Percentiles rank a stretch among this genome's conserved stretches.
Evolutionary conservation across 2,888 invertebrate species (phyloP).

Genomic region (Gastracanthus pulcherrimus): DNA sequence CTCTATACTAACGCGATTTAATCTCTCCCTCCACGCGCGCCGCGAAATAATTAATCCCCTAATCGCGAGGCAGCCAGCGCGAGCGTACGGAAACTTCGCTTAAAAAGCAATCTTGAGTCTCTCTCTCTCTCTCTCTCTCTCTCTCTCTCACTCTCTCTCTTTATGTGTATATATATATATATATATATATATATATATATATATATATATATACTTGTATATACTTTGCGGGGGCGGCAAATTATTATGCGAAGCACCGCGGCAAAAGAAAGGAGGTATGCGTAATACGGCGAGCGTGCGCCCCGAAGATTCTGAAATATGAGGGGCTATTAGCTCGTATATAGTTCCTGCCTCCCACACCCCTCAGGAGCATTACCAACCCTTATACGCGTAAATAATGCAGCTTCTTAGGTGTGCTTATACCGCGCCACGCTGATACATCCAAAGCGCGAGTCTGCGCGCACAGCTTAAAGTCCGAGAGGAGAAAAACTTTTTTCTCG

Average conservation of each 20-base stretch:
- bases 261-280: constrained; percentile 54
- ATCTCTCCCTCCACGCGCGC: constrained; percentile 48
- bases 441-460: constrained; percentile 7
- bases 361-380: constrained; percentile 64
- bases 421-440: constrained; percentile 35
- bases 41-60: constrained; percentile 68
- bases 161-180: no score
- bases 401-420: constrained; percentile 58
- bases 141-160: no score
- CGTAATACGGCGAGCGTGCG: not conserved
- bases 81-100: constrained; percentile 61
- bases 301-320: constrained; percentile 70
- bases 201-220: not conserved
- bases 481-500: constrained; percentile 18
- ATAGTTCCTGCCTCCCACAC: not conserved
- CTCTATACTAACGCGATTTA: constrained; percentile 61
- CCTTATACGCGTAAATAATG: constrained; percentile 69
- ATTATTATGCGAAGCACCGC: constrained; percentile 62
- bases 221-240: constrained; percentile 54
- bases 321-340: constrained; percentile 70
- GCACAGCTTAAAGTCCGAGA: constrained; percentile 42
- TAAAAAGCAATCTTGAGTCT: constrained; percentile 67
- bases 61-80: constrained; percentile 60
- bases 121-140: not conserved
- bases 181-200: no score